phyloP scores from a whole-genome alignment of 37 sponge, comb jelly and placozoan genomes.

The Crambe crambe region DNA sequence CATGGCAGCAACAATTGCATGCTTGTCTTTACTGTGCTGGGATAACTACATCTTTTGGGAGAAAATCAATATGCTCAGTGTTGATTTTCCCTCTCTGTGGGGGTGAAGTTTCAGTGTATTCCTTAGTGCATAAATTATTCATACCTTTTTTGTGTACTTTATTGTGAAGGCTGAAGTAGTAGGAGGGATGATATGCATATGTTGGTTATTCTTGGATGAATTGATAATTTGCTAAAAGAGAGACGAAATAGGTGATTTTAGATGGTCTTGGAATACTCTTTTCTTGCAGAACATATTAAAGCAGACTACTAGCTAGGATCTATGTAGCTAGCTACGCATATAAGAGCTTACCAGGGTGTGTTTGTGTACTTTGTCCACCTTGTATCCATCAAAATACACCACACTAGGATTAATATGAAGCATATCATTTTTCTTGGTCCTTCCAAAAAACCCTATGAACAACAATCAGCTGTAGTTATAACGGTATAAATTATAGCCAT shows the following conservation, averaged over 20 bases:
- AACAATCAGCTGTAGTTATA: neutral
- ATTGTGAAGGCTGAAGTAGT: conserved; percentile 60
- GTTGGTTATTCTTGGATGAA: conserved; percentile 59
- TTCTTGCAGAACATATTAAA: no score
- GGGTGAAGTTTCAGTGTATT: no score
- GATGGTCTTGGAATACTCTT: neutral
- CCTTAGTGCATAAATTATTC: no score
- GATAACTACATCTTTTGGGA: no score
- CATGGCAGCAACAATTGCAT: no score
- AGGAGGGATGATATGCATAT: conserved; percentile 85
- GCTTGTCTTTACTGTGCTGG: no score
- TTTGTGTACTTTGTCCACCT: conserved; percentile 31
- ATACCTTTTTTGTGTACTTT: conserved; percentile 68
- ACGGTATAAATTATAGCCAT: neutral
- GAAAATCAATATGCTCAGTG: no score
- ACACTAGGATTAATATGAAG: conserved; percentile 46
- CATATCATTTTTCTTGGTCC: conserved; percentile 21
- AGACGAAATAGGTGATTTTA: neutral
- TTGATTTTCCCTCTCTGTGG: no score
- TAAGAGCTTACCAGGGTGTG: conserved; percentile 63
- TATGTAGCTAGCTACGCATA: neutral
- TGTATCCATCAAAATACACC: conserved; percentile 75
- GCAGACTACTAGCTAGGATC: no score
- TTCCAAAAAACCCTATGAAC: conserved; percentile 52
- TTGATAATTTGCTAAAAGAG: conserved; percentile 66